A percentile compares a stretch with the other conserved stretches of the same genome.
phyloP scores from a whole-genome alignment of 2,113 vertebrate species.

The Gymnobelideus leadbeateri region DNA sequence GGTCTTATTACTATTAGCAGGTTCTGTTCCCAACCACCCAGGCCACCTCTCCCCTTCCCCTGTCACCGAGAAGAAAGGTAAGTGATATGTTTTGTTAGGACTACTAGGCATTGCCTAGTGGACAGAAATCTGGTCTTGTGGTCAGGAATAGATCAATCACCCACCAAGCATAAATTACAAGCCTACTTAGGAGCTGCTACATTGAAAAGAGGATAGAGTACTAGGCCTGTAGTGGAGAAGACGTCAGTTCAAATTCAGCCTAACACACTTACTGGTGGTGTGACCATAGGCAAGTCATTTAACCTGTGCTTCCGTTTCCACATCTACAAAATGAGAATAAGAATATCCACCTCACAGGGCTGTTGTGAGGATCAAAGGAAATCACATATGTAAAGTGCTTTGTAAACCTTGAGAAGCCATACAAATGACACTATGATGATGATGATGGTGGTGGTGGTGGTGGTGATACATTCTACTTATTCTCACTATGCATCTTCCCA shows the following conservation, averaged over 20 bases:
- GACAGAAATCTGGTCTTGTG: not conserved
- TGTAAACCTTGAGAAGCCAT: no score
- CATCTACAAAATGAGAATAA: not conserved
- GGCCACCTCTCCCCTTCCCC: not conserved
- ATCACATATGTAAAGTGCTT: no score
- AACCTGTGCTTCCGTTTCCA: not conserved
- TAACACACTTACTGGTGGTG: fast-evolving
- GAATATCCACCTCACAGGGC: no score
- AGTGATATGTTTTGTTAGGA: not conserved
- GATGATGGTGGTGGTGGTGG: no score
- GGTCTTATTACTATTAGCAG: not conserved
- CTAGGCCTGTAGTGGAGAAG: not conserved
- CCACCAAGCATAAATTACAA: not conserved
- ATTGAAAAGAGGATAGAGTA: not conserved
- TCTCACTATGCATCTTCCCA: no score
- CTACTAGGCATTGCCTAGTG: not conserved
- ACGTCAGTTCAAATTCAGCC: not conserved
- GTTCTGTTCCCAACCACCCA: no score
- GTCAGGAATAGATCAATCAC: not conserved
- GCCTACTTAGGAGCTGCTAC: not conserved
- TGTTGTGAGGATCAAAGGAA: no score
- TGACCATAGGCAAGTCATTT: not conserved
- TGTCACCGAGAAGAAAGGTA: not conserved
- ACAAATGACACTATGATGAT: no score
- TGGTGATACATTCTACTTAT: no score